Conservation (phyloP, 1,140 invertebrate species). For the Pomacea maculata region DNA sequence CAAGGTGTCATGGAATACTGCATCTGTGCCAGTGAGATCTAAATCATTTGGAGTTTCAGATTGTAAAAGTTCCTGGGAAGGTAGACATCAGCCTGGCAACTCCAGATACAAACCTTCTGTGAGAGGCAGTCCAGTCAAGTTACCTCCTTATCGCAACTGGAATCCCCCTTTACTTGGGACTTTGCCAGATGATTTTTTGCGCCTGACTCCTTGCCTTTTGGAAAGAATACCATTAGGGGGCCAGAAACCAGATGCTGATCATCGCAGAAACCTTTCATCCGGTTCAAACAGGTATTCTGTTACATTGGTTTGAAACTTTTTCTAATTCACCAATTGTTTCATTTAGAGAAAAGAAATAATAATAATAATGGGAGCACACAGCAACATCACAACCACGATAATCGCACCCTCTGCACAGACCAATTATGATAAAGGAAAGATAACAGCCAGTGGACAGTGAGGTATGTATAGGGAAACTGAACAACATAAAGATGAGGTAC, state of each 20-base stretch:
- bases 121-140: constrained; percentile 21
- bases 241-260: constrained; percentile 14
- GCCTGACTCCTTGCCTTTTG: constrained; percentile 53
- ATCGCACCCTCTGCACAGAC: too few species aligned
- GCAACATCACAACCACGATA: too few species aligned
- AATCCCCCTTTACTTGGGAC: constrained; percentile 83
- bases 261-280: constrained; percentile 4
- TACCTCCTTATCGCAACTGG: constrained; percentile 68
- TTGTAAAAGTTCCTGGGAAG: background rate
- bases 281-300: constrained; percentile 5
- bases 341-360: background rate
- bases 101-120: too few species aligned
- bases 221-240: constrained; percentile 11
- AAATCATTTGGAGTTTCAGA: constrained; percentile 21
- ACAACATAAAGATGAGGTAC: too few species aligned
- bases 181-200: constrained; percentile 82
- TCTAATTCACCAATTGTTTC: background rate
- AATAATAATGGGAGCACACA: too few species aligned
- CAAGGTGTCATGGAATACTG: constrained; percentile 15
- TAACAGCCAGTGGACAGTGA: too few species aligned
- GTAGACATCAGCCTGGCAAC: constrained; percentile 3
- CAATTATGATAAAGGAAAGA: too few species aligned
- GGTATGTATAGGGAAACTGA: too few species aligned
- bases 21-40: constrained; percentile 9
- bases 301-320: background rate